Base-by-base conservation (phyloP, 1,140 invertebrate genomes). In the Andricus grossulariae region DNA sequence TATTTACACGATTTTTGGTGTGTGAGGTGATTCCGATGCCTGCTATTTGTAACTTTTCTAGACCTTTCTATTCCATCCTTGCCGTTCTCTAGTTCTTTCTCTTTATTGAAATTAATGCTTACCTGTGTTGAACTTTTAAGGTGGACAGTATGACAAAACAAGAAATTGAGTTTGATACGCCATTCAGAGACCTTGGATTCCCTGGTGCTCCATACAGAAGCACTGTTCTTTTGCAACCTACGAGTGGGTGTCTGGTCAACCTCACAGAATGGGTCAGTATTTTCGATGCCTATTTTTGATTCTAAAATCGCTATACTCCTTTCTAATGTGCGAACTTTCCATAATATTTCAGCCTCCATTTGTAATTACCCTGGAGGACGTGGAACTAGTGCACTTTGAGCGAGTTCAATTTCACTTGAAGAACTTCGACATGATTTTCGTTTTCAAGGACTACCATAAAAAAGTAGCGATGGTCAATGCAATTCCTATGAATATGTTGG, bases 361-460 rank as follows among this genome's bases (percentile, higher is more conserved):
- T 92, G 98, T 99, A 15, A 98, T 99, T 51, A 98, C 98, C 0
- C 92, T 99, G 19, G 98, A 99, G 92, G 98, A 99, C 87, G 96
- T 99, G 2, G 98, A 99, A 90, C 89, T 99, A 74, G 98, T 99
- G 0, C 98, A 99, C 89, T 99, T 99, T 92, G 99, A 99, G 91
- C 93, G 99, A 91, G 99, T 99, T 6, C 97, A 98, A 87, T 99
- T 99, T 89, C 98, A 99, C 88, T 92, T 99, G 76, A 99, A 99
- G 91, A 99, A 99, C 90, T 99, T 99, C 90, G 99, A 99, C 91
- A 99, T 99, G 98, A 97, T 99, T 32, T 99, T 99, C 89, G 97
- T 99, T 50, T 99, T 99, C 87, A 99, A 99, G 92, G 98, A 99
- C 92, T 99, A 99, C 90, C 93, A 94, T 66, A 95, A 95, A 85